These are phyloP conservation scores for Onthophagus sagittarius DNA, from an alignment of 2,888 invertebrate species.

Conservation along the genomic window DNA sequence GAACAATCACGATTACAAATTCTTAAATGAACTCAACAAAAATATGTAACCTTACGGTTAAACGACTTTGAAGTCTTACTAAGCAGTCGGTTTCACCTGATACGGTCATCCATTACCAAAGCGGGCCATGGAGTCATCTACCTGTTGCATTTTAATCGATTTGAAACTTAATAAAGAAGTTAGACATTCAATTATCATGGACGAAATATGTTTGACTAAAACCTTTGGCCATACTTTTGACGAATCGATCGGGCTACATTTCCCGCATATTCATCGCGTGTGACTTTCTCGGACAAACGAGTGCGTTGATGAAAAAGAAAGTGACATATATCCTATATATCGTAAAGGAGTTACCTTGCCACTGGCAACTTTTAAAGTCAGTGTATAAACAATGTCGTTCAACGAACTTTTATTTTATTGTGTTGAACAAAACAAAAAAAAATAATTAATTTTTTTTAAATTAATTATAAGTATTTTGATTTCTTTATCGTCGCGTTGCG, in stretches of 20 bases:
- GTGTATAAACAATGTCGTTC: slow-evolving; percentile 2
- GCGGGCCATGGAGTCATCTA: slow-evolving; percentile 2
- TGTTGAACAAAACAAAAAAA: background rate
- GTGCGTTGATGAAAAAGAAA: slow-evolving; percentile 5
- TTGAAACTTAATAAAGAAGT: background rate
- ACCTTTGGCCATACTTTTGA: background rate
- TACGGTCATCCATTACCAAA: background rate
- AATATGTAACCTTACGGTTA: too few relatives aligned
- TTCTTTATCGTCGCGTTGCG: too few relatives aligned
- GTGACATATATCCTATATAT: background rate
- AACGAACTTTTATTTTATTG: background rate
- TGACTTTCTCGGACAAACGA: background rate
- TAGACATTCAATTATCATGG: too few relatives aligned
- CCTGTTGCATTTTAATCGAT: slow-evolving; percentile 3
- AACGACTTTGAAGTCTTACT: background rate
- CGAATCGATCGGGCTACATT: background rate
- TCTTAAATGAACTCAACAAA: background rate
- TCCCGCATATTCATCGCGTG: background rate
- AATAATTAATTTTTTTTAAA: background rate
- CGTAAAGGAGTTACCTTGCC: slow-evolving; percentile 6
- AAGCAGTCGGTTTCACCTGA: background rate
- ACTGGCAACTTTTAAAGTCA: background rate
- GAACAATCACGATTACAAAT: background rate
- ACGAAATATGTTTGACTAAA: too few relatives aligned
- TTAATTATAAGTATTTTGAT: too few relatives aligned